Base-by-base conservation (phyloP, 2,113 vertebrate species). In the Brevimyrus niger region DNA sequence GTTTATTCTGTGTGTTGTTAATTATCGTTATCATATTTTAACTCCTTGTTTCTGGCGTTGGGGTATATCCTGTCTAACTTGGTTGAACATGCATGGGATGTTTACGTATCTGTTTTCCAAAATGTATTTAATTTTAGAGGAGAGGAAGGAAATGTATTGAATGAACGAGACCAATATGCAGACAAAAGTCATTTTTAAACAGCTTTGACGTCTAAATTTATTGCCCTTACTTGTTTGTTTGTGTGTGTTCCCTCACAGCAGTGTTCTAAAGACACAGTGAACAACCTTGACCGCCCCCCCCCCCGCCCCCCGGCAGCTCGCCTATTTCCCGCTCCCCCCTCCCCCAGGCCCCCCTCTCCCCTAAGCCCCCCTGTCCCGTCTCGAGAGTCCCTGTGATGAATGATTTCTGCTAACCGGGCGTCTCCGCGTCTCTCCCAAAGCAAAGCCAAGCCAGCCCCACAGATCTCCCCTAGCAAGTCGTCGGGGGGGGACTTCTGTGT, bases 401-500 rank as follows among this genome's bases (percentile, higher is more conserved):
- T 4, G 35, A 19, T 42, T 31, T 35, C 4, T 15, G 35, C 42
- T 38, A 87, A 91, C 86, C 84, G 89, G 35, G 89, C 90, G 3
- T 91, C 92, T 88, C 92, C 53, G 89, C 94, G 91, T 95, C 94
- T 90, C 93, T 94, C 94, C 91, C 95, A 83, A 95, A 99, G 98
- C 97, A 99, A 99, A 97, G 95, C 96, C 90, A 99, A 98, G 94
- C 97, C 97, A 1, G 96, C 97, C 27, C 97, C 98, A 3, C 98
- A 99, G 94, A 99, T 99, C 93, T 99, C 98, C 73, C 98, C 98
- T 3, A 99, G 98, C 93, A 99, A 99, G 92, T 99, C 98, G 38
- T 94, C 96, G 83, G 98, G 98, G 91, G 98, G 98, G 90, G 98
- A 99, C 92, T 99, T 99, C 90, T 99, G 97, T 19, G 97, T 99